These are phyloP conservation scores for Cataglyphis hispanica DNA, from an alignment of 1,140 invertebrate species.

Conservation along the genomic window DNA sequence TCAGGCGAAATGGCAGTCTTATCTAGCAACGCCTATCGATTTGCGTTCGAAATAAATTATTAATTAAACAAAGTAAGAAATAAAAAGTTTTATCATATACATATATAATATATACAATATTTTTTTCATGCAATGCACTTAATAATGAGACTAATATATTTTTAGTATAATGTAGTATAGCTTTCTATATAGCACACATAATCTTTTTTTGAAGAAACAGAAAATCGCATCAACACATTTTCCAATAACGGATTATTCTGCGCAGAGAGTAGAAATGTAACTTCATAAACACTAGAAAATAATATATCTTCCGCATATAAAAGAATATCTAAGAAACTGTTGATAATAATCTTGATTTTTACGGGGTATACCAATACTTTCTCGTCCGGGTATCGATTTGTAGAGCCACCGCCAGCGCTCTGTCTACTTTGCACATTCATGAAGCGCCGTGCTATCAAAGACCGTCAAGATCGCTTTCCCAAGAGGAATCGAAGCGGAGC, in stretches of 20 bases:
- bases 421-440: constrained; percentile 84
- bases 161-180: neutral
- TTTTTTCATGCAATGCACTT: too few species aligned
- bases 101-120: too few species aligned
- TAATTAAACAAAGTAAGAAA: neutral
- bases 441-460: constrained; percentile 82
- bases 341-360: constrained; percentile 35
- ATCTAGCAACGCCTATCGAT: neutral
- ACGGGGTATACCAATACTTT: neutral
- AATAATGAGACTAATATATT: neutral
- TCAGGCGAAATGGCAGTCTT: neutral
- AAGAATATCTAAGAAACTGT: neutral
- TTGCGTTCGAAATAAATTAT: neutral
- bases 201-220: neutral
- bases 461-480: constrained; percentile 80
- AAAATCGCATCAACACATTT: neutral
- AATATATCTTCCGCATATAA: neutral
- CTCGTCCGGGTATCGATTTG: constrained; percentile 46
- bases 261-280: neutral
- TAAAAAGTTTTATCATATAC: too few species aligned
- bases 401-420: constrained; percentile 31
- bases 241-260: neutral
- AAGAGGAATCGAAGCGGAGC: constrained; percentile 78
- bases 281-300: neutral
- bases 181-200: neutral